Evolutionary conservation across 1,140 invertebrate genomes (phyloP), one percentile per base, ranked within the genome.

Genomic region (Brachionus paranguensis): DNA sequence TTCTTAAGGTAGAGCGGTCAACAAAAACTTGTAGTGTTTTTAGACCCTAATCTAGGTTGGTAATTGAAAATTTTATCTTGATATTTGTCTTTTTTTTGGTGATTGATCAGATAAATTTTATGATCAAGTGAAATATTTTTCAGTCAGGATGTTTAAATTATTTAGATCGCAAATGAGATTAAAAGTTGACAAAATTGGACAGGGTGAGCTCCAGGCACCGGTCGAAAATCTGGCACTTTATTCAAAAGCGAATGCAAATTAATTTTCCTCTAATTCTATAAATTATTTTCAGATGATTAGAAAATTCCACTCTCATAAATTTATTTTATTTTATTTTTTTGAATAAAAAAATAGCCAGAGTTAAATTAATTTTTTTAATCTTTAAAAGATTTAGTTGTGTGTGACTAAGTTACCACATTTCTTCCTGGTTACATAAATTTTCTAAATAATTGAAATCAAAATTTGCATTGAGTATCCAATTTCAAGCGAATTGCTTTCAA

Each of bases 401-500:
- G 65, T 68, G 65, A 68, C 65, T 68, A 33, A 14, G 65, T 33
- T 27, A 60, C 53, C 53, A 20, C 53, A 60, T 60, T 60, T 68
- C 33, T 68, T 68, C 65, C 65, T 68, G 33, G 65, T 68, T 68
- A 68, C 65, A 68, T 68, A 68, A 68, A 41, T 33, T 68, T 68
- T 33, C 33, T 29, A 41, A 68, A 68, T 60, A 60, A 60, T 60
- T 60, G 10, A 60, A 60, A 8, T 60, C 53, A 60, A 20, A 60
- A 60, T 60, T 60, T 60, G 53, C 53, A 60, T 60, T n/a, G 33
- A 68, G 65, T 68, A 68, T 68, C 65, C 65, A 8, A 33, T 68
- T 68, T 68, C 5, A 41, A n/a, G 7, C 29, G 11, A 33, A 68
- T 33, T 33, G n/a, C 5, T 33, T 68, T n/a, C 12, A 68, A 68